A percentile compares a stretch with the other conserved stretches of the same genome.
Evolutionary conservation across 2,888 invertebrate species (phyloP).

Genomic region (Myopa testacea): DNA sequence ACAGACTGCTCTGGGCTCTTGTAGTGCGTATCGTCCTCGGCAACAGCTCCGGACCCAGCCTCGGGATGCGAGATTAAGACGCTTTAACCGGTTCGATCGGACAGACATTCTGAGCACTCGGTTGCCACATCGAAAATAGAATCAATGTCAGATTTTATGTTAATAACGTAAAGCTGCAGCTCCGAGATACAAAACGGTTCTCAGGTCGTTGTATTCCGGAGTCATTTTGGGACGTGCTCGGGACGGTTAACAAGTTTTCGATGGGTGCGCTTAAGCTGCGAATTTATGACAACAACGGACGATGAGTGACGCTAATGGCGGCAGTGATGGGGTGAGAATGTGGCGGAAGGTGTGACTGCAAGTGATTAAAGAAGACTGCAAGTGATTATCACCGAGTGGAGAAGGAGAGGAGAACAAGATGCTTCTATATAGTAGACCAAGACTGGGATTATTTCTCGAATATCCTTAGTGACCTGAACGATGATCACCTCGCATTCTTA

Average conservation of each 20-base stretch:
- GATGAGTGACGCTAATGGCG: slow-evolving; percentile 24
- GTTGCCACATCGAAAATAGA: slow-evolving; percentile 1
- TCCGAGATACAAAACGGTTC: background rate
- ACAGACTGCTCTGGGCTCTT: background rate
- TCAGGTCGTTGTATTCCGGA: background rate
- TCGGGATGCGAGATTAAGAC: background rate
- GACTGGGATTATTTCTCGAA: too few species aligned
- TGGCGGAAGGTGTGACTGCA: slow-evolving; percentile 11
- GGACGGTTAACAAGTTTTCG: background rate
- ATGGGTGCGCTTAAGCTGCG: background rate
- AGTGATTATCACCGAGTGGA: background rate
- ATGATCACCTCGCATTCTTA: too few species aligned
- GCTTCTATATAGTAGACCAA: too few species aligned
- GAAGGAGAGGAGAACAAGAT: background rate
- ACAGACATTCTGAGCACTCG: background rate
- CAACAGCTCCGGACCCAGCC: too few species aligned
- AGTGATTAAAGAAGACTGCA: background rate
- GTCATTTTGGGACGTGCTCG: background rate
- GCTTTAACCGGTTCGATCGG: slow-evolving; percentile 1
- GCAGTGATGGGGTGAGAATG: slow-evolving; percentile 23
- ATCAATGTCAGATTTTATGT: slow-evolving; percentile 32
- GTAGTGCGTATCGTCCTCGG: too few species aligned
- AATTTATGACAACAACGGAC: slow-evolving; percentile 5
- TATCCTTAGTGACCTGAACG: too few species aligned
- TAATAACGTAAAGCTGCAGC: slow-evolving; percentile 14